Evolutionary conservation across 2,888 invertebrate genomes (phyloP).

Genomic region (Hipparchia semele): DNA sequence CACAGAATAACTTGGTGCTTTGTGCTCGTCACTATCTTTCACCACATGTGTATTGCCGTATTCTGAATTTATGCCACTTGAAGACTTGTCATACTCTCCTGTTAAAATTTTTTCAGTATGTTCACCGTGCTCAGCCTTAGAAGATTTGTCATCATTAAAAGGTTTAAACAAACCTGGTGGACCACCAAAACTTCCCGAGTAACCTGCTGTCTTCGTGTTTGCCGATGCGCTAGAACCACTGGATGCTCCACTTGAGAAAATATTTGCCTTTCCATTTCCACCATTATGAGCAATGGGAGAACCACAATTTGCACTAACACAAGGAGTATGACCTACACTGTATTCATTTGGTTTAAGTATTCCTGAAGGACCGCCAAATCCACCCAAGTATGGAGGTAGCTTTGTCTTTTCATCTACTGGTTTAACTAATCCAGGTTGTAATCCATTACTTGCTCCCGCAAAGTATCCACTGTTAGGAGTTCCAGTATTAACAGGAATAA

Average conservation of each 20-base stretch:
- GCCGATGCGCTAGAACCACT: constrained; percentile 49
- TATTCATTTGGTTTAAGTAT: constrained; percentile 59
- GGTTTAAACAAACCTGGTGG: constrained; percentile 72
- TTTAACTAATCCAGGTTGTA: constrained; percentile 15
- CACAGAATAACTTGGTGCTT: constrained; percentile 8
- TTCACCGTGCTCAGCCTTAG: constrained; percentile 15
- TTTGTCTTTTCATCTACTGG: constrained; percentile 28
- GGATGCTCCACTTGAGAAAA: constrained; percentile 24
- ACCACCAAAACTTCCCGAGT: constrained; percentile 73
- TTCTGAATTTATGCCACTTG: constrained; percentile 4
- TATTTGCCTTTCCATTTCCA: constrained; percentile 6
- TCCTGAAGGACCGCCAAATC: constrained; percentile 58
- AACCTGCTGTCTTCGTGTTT: constrained; percentile 56
- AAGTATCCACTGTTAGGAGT: neutral
- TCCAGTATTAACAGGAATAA: constrained; percentile 19
- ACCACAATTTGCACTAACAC: constrained; percentile 39
- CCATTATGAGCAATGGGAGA: constrained; percentile 22
- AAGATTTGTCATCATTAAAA: constrained; percentile 53
- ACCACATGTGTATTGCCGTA: neutral
- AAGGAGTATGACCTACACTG: constrained; percentile 36
- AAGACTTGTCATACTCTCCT: constrained; percentile 13
- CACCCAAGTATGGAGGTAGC: constrained; percentile 52
- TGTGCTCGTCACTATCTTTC: constrained; percentile 4
- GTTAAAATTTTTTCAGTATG: constrained; percentile 18
- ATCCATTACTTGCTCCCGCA: constrained; percentile 3